phyloP scores from a whole-genome alignment of 2,797 vertebrate genomes.

The Sardinella longiceps region DNA sequence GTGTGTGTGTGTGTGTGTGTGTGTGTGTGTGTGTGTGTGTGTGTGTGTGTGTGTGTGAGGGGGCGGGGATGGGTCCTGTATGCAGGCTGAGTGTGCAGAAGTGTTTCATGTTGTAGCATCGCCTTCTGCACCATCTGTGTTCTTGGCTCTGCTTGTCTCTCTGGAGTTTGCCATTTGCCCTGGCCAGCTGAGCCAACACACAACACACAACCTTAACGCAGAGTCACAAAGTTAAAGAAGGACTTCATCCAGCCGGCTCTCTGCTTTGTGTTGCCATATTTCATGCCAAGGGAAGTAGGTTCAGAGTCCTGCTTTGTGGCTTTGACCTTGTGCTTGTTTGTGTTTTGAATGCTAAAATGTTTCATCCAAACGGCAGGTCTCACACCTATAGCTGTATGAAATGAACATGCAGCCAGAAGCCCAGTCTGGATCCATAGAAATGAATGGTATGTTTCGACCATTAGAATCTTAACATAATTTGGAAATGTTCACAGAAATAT shows the following conservation, averaged over 20 bases:
- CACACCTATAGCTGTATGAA: neutral
- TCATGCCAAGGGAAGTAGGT: neutral
- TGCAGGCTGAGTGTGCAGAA: neutral
- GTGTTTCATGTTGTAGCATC: neutral
- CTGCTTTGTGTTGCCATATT: neutral
- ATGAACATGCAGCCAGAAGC: too few species aligned
- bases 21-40: too few species aligned
- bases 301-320: neutral
- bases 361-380: neutral
- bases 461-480: too few species aligned
- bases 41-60: too few species aligned
- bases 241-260: neutral
- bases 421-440: too few species aligned
- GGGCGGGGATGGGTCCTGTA: neutral
- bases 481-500: too few species aligned
- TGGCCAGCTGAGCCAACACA: conserved; percentile 3
- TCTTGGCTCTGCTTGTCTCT: neutral
- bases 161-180: neutral
- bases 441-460: too few species aligned
- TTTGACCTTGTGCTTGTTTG: neutral
- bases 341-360: neutral
- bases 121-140: conserved; percentile 10
- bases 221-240: neutral
- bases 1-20: too few species aligned
- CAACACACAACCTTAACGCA: neutral